phyloP scores from a whole-genome alignment of 2,113 vertebrate genomes.

The Genyomyrus donnyi region DNA sequence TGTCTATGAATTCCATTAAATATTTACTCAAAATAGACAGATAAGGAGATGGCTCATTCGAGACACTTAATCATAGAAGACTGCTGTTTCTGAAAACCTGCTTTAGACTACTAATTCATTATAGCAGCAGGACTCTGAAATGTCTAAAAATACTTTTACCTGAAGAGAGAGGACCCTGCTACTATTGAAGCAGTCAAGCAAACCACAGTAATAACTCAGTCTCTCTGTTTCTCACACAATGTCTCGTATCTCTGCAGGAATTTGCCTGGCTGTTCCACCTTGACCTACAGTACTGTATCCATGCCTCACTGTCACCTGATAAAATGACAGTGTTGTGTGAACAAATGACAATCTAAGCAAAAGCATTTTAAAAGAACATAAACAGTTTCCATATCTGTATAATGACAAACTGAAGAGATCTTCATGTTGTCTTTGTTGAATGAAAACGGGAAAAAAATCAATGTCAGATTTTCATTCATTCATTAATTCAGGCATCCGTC shows the following conservation, averaged over 20 bases:
- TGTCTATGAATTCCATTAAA: background rate
- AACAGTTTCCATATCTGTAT: background rate
- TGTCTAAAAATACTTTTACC: constrained; percentile 6
- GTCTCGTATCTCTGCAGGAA: background rate
- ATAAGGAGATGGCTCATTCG: background rate
- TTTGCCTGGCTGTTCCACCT: background rate
- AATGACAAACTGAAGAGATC: background rate
- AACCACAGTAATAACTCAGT: background rate
- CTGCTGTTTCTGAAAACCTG: background rate
- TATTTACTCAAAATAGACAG: constrained; percentile 10
- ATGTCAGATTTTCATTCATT: background rate
- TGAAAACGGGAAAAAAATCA: background rate
- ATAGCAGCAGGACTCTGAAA: background rate
- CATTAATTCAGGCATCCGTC: background rate
- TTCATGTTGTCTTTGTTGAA: background rate
- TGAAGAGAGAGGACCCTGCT: background rate
- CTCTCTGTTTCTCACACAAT: background rate
- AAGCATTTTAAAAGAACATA: background rate
- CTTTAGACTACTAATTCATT: background rate
- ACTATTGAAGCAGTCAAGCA: background rate
- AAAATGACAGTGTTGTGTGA: background rate
- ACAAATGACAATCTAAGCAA: background rate
- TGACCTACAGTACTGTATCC: background rate
- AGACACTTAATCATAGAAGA: background rate
- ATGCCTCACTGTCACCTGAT: background rate